phyloP scores from a whole-genome alignment of 1,140 invertebrate species.

The Drosophila pallidifrons region DNA sequence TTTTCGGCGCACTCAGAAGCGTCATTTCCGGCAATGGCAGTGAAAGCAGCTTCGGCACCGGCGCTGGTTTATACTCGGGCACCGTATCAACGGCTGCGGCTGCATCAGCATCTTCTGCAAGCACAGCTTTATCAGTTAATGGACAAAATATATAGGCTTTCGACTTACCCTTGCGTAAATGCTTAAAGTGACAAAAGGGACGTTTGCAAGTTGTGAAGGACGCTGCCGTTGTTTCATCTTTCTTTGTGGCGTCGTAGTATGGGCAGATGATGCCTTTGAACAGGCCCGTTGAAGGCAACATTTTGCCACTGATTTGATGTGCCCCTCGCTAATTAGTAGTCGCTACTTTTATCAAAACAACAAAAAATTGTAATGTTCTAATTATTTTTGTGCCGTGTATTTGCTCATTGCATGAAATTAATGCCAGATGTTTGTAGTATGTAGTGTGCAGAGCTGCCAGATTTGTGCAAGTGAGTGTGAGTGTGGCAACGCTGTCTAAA shows the following conservation, averaged over 20 bases:
- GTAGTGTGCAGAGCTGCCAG: constrained; percentile 40
- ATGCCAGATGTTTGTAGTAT: constrained; percentile 40
- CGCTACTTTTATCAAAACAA: not conserved
- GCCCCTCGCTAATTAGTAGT: constrained; percentile 24
- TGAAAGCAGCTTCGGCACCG: constrained; percentile 73
- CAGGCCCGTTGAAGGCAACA: constrained; percentile 94
- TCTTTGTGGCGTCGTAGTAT: constrained; percentile 89
- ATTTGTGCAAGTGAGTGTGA: not conserved
- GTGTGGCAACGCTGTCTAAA: constrained; percentile 35
- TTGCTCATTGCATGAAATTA: constrained; percentile 55
- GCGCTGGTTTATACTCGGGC: constrained; percentile 65
- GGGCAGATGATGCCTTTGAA: constrained; percentile 94
- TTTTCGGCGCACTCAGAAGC: constrained; percentile 47
- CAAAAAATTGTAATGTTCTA: constrained; percentile 39
- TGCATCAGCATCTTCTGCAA: constrained; percentile 67
- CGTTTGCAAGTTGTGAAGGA: constrained; percentile 88
- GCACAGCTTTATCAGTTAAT: not conserved
- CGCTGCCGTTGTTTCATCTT: constrained; percentile 36
- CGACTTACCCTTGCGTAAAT: constrained; percentile 89
- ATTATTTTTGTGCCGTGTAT: constrained; percentile 47
- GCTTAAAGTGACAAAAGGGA: constrained; percentile 95
- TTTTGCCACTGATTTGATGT: constrained; percentile 75
- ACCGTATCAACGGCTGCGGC: constrained; percentile 31
- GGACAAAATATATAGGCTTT: not conserved
- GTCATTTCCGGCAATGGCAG: constrained; percentile 68